Percentiles rank a stretch among this genome's conserved stretches.
These are phyloP conservation scores for Formicarius rufipectus DNA, from an alignment of 2,113 vertebrate species.

Conservation along the genomic window DNA sequence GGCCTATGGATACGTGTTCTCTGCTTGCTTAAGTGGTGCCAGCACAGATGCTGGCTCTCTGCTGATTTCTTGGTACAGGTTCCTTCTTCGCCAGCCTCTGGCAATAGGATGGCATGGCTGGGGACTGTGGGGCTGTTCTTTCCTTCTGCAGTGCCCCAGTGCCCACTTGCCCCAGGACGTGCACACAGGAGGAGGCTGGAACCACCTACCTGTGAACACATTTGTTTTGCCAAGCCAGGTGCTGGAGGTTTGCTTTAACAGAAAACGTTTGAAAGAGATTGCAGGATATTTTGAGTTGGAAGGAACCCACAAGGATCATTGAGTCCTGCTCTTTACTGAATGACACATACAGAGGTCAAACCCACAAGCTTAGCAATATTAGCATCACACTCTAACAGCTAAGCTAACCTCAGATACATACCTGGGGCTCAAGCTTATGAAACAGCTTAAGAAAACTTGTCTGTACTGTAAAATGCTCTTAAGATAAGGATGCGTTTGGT, in stretches of 20 bases:
- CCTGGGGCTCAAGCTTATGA: neutral
- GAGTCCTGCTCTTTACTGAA: neutral
- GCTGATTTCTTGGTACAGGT: neutral
- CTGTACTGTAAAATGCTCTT: neutral
- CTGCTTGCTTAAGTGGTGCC: neutral
- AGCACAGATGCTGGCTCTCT: neutral
- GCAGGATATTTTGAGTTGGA: neutral
- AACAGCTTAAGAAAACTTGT: neutral
- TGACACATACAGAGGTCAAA: neutral
- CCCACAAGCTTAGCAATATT: neutral
- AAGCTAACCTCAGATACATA: neutral
- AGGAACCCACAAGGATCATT: neutral
- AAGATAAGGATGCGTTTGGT: neutral
- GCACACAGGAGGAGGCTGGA: neutral
- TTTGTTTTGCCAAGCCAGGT: neutral
- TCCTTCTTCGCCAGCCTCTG: neutral
- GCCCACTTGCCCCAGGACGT: neutral
- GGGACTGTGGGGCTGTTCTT: neutral
- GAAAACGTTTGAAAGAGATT: neutral
- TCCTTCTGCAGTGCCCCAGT: neutral
- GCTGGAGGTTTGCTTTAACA: neutral
- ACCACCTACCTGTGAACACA: neutral
- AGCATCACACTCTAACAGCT: neutral
- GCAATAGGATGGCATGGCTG: neutral
- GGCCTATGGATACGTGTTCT: neutral